A percentile compares a stretch with the other conserved stretches of the same genome.
These are phyloP conservation scores for Agonum fuliginosum DNA, from an alignment of 2,888 invertebrate species.

Conservation along the genomic window DNA sequence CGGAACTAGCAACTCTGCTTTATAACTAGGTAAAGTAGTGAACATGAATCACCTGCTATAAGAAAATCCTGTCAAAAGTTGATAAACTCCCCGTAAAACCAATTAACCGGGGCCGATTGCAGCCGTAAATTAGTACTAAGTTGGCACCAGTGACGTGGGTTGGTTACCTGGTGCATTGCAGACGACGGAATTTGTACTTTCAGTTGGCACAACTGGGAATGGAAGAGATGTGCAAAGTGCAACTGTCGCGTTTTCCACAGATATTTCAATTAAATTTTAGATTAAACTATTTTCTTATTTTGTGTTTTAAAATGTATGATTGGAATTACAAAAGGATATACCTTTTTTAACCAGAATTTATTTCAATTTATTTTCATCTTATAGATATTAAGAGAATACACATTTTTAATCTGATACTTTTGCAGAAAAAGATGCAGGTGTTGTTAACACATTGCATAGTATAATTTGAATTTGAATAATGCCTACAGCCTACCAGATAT, in stretches of 20 bases:
- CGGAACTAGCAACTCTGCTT: neutral
- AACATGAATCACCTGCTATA: conserved; percentile 56
- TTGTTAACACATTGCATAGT: too few species aligned
- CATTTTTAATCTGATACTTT: too few species aligned
- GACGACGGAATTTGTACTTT: neutral
- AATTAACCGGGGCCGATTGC: conserved; percentile 57
- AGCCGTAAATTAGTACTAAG: conserved; percentile 56
- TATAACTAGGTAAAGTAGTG: conserved; percentile 17
- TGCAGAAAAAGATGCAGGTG: too few species aligned
- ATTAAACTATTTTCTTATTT: neutral
- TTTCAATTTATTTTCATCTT: too few species aligned
- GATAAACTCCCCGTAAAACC: conserved; percentile 58
- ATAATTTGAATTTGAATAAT: too few species aligned
- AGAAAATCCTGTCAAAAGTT: conserved; percentile 59
- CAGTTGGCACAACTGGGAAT: neutral
- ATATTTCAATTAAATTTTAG: conserved; percentile 33
- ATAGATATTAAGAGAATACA: too few species aligned
- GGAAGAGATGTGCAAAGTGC: conserved; percentile 3
- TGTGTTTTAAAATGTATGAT: too few species aligned
- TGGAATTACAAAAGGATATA: too few species aligned
- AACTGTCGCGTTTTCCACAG: conserved; percentile 22
- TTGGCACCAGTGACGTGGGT: conserved; percentile 40
- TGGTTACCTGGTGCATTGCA: conserved; percentile 19
- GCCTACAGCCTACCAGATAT: too few species aligned
- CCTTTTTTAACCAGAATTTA: too few species aligned